Evolutionary conservation across 1,140 invertebrate species (phyloP), one percentile per base, ranked within the genome.

Genomic region (Hydropsyche tenuis): DNA sequence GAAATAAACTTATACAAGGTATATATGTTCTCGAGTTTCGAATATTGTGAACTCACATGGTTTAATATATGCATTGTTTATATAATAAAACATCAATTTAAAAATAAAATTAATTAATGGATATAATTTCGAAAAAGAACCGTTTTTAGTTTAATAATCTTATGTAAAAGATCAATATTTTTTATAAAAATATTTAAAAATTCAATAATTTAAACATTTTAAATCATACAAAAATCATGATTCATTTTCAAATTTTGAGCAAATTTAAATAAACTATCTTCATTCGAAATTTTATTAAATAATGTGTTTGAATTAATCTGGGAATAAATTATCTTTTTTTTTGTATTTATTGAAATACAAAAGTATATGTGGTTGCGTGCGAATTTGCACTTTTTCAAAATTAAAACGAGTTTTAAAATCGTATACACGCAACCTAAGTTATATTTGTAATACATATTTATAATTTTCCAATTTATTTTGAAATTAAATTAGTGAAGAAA

Each of bases 1-100:
- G 66, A 70, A 77, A 77, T 37, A 37, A 65, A 56, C 51, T 70
- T 45, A 70, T 56, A 37, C 30, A 65, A 76, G 66, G 56, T 65
- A 69, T 70, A 76, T 68, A 37, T 37, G 6, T 48, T 66, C 11
- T 68, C 18, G 65, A 68, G 63, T 48, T 48, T 45, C 45, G 56
- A 60, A 60, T 60, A 60, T 60, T 60, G 23, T 60, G 23, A 68
- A 68, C 65, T 68, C 65, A 68, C 45, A 48, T 45, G 25, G 43
- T 46, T 42, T 48, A 22, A 48, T 68, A 66, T 16, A 11, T 66
- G 16, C 16, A 48, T 48, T 48, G 2, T 48, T 48, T 14, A 48
- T 16, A 14, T 14, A 14, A 3, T n/a, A 14, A 27, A 60, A 60
- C 56, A 60, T 60, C 56, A 12, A 60, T 25, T 25, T 1, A 7